A percentile compares a stretch with the other conserved stretches of the same genome.
phyloP scores from a whole-genome alignment of 2,888 invertebrate species.

The Drosophila borealis region DNA sequence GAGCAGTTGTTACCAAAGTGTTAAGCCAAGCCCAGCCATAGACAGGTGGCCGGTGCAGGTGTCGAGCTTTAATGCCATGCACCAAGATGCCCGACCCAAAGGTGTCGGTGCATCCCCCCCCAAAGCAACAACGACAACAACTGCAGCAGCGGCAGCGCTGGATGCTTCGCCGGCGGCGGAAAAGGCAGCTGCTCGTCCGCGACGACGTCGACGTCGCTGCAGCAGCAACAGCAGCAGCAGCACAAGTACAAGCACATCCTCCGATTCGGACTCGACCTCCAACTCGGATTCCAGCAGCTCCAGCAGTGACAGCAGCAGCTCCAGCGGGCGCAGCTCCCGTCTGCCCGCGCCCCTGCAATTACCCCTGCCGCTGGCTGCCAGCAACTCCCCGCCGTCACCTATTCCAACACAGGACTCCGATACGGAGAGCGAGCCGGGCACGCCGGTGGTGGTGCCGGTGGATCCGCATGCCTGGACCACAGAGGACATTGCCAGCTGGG shows the following conservation, averaged over 20 bases:
- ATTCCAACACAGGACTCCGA: constrained; percentile 30
- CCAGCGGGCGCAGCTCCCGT: constrained; percentile 24
- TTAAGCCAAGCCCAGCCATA: constrained; percentile 26
- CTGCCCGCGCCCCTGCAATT: constrained; percentile 16
- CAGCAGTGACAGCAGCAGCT: constrained; percentile 12
- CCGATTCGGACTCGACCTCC: constrained; percentile 42
- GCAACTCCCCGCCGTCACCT: constrained; percentile 33
- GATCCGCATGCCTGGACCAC: constrained; percentile 89
- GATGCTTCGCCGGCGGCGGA: constrained; percentile 35
- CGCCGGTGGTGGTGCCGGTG: constrained; percentile 80
- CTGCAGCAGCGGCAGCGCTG: constrained; percentile 52
- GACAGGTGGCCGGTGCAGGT: constrained; percentile 36
- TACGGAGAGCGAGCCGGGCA: constrained; percentile 40
- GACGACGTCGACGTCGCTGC: constrained; percentile 27
- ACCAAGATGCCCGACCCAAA: constrained; percentile 72
- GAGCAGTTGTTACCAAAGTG: constrained; percentile 37
- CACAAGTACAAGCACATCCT: constrained; percentile 47
- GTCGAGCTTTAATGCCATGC: constrained; percentile 67
- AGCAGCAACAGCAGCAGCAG: constrained; percentile 36
- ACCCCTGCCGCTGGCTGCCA: background rate
- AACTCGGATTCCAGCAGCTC: constrained; percentile 39
- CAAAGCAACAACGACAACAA: constrained; percentile 59
- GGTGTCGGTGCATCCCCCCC: constrained; percentile 56
- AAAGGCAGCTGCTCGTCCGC: constrained; percentile 26
- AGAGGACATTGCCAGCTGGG: constrained; percentile 87